These are phyloP conservation scores for Mythimna lalbum DNA, from an alignment of 2,888 invertebrate species.

Conservation along the genomic window DNA sequence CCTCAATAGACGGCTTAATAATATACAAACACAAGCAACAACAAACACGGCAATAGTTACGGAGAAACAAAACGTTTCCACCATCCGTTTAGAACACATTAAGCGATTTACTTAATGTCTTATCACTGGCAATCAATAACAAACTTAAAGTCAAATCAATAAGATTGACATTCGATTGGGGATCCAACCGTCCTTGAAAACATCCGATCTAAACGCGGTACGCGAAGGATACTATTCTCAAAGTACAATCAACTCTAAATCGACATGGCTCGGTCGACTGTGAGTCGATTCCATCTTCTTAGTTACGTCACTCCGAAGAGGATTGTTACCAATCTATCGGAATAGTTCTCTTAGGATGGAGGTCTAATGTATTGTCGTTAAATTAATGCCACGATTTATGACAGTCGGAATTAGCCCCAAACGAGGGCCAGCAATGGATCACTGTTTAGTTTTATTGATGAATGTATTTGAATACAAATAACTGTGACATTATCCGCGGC, in stretches of 20 bases:
- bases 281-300: slow-evolving; percentile 52
- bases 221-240: slow-evolving; percentile 41
- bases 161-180: slow-evolving; percentile 81
- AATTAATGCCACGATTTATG: slow-evolving; percentile 90
- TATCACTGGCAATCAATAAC: slow-evolving; percentile 63
- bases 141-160: slow-evolving; percentile 72
- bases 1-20: slow-evolving; percentile 60
- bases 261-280: slow-evolving; percentile 48
- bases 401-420: slow-evolving; percentile 84
- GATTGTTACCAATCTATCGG: slow-evolving; percentile 90
- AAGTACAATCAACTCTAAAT: slow-evolving; percentile 60
- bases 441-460: slow-evolving; percentile 78
- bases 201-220: slow-evolving; percentile 52
- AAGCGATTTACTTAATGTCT: slow-evolving; percentile 87
- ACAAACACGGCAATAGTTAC: slow-evolving; percentile 66
- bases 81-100: slow-evolving; percentile 85
- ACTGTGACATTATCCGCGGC: slow-evolving; percentile 59
- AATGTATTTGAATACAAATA: slow-evolving; percentile 74
- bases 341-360: slow-evolving; percentile 91
- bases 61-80: slow-evolving; percentile 83
- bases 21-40: slow-evolving; percentile 66
- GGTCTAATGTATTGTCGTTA: slow-evolving; percentile 89
- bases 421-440: slow-evolving; percentile 74
- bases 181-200: slow-evolving; percentile 61
- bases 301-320: slow-evolving; percentile 67